Evolutionary conservation across 1,140 invertebrate species (phyloP).

Genomic region (Vanessa tameamea): DNA sequence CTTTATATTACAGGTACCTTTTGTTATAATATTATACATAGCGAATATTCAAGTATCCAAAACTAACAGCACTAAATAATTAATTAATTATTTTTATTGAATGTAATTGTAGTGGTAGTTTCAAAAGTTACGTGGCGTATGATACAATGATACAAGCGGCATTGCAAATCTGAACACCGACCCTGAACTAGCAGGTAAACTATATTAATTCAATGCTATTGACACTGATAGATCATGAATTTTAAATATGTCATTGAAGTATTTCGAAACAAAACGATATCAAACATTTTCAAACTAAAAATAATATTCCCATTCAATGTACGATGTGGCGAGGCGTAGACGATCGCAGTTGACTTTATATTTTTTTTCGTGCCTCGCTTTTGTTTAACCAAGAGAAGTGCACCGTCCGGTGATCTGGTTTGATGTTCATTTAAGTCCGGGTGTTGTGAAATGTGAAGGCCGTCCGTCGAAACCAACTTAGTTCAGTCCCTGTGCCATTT

Average conservation of each 20-base stretch:
- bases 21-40: no score
- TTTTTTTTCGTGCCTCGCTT: constrained; percentile 21
- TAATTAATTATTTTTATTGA: background rate
- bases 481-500: constrained; percentile 70
- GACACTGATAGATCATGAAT: constrained; percentile 40
- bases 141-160: background rate
- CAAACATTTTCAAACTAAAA: constrained; percentile 6
- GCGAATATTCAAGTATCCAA: no score
- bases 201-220: constrained; percentile 37
- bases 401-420: constrained; percentile 50
- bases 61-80: background rate
- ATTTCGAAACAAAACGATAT: constrained; percentile 29
- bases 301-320: background rate
- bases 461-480: constrained; percentile 63
- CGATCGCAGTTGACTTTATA: background rate
- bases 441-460: constrained; percentile 79
- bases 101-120: background rate
- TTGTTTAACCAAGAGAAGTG: constrained; percentile 46
- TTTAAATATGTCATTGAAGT: constrained; percentile 29
- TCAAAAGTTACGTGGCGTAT: background rate
- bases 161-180: constrained; percentile 26
- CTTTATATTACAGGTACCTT: no score
- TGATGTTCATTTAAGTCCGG: constrained; percentile 73
- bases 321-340: background rate
- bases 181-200: constrained; percentile 33